Conservation (phyloP, 2,888 invertebrate genomes). For the Ariolimax columbianus region DNA sequence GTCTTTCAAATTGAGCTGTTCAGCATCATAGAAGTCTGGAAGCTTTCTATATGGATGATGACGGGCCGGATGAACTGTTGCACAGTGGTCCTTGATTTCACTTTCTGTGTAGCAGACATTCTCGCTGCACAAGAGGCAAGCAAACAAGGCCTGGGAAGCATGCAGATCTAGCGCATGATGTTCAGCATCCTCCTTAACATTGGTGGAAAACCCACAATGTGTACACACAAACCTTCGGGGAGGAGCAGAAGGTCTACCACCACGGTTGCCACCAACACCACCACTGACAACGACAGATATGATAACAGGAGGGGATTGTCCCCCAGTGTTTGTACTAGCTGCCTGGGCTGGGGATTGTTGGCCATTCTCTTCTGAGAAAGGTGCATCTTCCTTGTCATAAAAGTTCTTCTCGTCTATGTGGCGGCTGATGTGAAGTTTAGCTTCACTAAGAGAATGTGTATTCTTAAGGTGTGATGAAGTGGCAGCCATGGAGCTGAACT, state of each 20-base stretch:
- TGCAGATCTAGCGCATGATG: slow-evolving; percentile 62
- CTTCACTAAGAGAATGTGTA: slow-evolving; percentile 56
- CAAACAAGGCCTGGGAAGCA: slow-evolving; percentile 59
- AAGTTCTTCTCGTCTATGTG: slow-evolving; percentile 57
- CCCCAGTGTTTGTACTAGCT: neutral
- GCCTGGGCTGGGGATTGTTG: slow-evolving; percentile 8
- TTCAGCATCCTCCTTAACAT: slow-evolving; percentile 59
- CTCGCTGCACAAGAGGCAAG: slow-evolving; percentile 66
- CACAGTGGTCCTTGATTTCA: slow-evolving; percentile 61
- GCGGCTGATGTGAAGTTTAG: slow-evolving; percentile 58
- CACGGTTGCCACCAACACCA: slow-evolving; percentile 32
- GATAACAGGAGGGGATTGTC: slow-evolving; percentile 50
- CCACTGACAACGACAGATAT: slow-evolving; percentile 58
- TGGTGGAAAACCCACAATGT: slow-evolving; percentile 63
- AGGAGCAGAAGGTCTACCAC: neutral
- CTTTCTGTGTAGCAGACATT: slow-evolving; percentile 57
- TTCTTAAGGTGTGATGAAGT: slow-evolving; percentile 59
- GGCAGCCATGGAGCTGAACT: slow-evolving; percentile 57
- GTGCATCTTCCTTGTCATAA: slow-evolving; percentile 53
- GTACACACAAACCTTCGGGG: slow-evolving; percentile 61
- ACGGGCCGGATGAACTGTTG: slow-evolving; percentile 62
- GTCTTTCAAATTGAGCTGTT: slow-evolving; percentile 51
- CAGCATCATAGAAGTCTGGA: slow-evolving; percentile 61
- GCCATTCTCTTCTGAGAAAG: slow-evolving; percentile 24
- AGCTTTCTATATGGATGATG: slow-evolving; percentile 62